Percentiles rank a stretch among this genome's conserved stretches.
Conservation (phyloP, 2,797 vertebrate species). For the Crocodylus rhombifer region DNA sequence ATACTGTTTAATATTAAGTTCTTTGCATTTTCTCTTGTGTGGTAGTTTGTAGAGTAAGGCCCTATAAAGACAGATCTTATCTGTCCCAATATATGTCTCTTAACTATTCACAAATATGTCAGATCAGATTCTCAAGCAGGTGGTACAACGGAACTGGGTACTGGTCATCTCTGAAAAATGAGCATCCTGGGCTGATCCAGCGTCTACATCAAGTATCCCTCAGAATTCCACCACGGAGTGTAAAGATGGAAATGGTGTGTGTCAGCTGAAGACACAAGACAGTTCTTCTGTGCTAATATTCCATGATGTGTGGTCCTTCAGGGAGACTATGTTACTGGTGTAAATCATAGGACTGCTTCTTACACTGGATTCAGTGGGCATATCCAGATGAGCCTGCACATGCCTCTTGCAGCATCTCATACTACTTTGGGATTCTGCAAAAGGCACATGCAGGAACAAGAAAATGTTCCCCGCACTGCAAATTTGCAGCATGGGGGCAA, state of each 20-base stretch:
- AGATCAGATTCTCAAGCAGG: neutral
- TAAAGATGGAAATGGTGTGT: too few species aligned
- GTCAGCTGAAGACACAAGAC: neutral
- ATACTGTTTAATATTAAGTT: neutral
- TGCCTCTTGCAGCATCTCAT: too few species aligned
- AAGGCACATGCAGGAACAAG: too few species aligned
- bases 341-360: neutral
- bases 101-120: neutral
- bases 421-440: too few species aligned
- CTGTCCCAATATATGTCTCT: neutral
- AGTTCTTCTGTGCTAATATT: neutral
- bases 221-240: neutral
- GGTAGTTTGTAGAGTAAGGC: neutral
- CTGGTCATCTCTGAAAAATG: neutral
- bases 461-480: too few species aligned
- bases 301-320: accelerated
- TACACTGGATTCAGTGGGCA: neutral
- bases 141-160: neutral
- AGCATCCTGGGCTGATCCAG: neutral
- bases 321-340: neutral
- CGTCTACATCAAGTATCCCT: neutral
- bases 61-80: neutral
- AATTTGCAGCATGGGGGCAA: too few species aligned
- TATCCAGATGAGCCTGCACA: too few species aligned
- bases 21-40: neutral